These are phyloP conservation scores for Tupaia tana DNA, from an alignment of 2,113 vertebrate genomes.

Conservation along the genomic window DNA sequence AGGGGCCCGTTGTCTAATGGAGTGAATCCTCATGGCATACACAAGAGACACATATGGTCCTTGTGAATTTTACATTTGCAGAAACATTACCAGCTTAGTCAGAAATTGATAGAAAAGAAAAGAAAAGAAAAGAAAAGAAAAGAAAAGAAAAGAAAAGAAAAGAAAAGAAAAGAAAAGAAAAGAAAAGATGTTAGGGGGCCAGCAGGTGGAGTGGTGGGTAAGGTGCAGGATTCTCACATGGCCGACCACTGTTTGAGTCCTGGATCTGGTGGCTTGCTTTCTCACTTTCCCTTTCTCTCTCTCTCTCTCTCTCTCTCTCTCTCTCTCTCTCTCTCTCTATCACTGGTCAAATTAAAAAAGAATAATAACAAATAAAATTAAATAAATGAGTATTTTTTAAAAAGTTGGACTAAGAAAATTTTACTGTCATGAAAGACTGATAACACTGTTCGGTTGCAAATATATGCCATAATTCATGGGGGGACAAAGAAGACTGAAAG, in stretches of 20 bases:
- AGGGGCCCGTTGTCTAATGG: neutral
- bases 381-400: no score
- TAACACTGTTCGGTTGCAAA: neutral
- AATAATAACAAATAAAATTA: no score
- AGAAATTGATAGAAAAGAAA: neutral
- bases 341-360: no score
- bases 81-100: neutral
- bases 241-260: no score
- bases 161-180: neutral
- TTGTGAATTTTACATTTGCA: neutral
- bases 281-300: no score
- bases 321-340: no score
- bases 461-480: neutral
- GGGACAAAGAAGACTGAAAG: rapidly evolving
- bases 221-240: no score
- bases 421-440: neutral
- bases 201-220: no score
- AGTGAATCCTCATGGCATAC: neutral
- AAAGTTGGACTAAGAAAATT: neutral
- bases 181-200: no score
- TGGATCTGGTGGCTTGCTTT: no score
- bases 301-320: no score
- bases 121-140: neutral
- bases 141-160: neutral
- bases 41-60: neutral